Evolutionary conservation across 2,113 vertebrate genomes (phyloP), one percentile per base, ranked within the genome.

Genomic region (Channa argus): DNA sequence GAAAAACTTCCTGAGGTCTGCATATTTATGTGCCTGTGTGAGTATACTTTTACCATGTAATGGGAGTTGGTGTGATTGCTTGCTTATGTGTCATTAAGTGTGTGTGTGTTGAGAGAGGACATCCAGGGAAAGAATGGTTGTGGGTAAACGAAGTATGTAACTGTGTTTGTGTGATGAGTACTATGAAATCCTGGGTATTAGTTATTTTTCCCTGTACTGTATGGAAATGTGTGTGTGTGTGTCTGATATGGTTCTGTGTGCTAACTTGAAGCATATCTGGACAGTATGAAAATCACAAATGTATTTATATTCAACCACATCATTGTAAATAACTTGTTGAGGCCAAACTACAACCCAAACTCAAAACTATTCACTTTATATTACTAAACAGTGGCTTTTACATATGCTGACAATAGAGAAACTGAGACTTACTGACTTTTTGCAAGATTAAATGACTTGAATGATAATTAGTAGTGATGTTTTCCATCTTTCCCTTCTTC

Each of bases 11-110:
- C 87, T 86, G 84, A 88, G 86, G 79, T 90, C 85, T 76, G 76
- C 86, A 84, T 90, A 86, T 91, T 89, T 89, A 66, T 84, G 77
- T 84, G 89, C 80, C 87, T 87, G 69, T 92, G 92, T 91, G 90
- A 92, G 89, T 89, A 88, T 86, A 93, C 87, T 88, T 85, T 89
- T 86, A 87, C 88, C 80, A 85, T 90, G 79, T 91, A 84, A 89
- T 84, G 72, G 79, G 85, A 86, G 78, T 83, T 75, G 81, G 77
- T 70, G 82, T 87, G 83, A 89, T 91, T 90, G 88, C 85, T 84
- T 83, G 80, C 82, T 84, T 84, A 77, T 89, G 85, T 79, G 85
- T 82, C 72, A 74, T 74, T 0, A 11, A 53, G 53, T 78, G 67
- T 84, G 74, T 66, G 58, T 72, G 67, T 76, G 67, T 67, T 63